Evolutionary conservation across 2,113 vertebrate species (phyloP), one percentile per base, ranked within the genome.

Genomic region (Onychorhynchus coronatus): DNA sequence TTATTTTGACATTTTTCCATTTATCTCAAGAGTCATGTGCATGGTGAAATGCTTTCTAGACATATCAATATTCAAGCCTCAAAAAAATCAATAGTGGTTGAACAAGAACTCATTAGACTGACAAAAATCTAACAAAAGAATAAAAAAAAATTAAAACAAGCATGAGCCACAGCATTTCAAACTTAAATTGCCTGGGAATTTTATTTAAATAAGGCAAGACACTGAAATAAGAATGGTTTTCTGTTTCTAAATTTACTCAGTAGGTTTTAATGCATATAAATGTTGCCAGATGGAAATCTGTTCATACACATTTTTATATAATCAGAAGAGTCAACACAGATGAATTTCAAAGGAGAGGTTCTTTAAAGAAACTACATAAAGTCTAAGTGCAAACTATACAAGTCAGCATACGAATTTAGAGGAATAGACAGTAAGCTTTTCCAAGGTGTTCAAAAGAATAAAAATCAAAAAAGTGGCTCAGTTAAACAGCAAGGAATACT

Each of bases 401-500:
- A 77, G 21, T 20, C 53, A 94, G 58, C 16, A 68, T 20, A 37
- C 27, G 47, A 94, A 77, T 70, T 53, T 44, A 79, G 47, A 92
- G 74, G 24, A 95, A 83, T 0, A 91, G 81, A 89, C 20, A 88
- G 24, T 27, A 67, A 50, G 33, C 66, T 88, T 80, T 88, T 21
- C 55, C 77, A 81, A 82, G 7, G 7, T 70, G 76, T 88, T 95
- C 89, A 92, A 92, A 93, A 17, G 47, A 95, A 97, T 85, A 95
- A 67, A 88, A 91, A 83, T 89, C 74, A 93, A 77, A 95, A 70
- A 85, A 82, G n/a, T 39, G 13, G 4, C 49, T 88, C 72, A 76
- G 71, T 88, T 97, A 95, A 92, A 78, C 59, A 68, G 71, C 50
- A 87, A 95, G 82, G 62, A 92, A 93, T 56, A 81, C n/a, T 14